Percentiles rank a stretch among this genome's conserved stretches.
phyloP scores from a whole-genome alignment of 2,888 invertebrate genomes.

The Leptopilina myrica region DNA sequence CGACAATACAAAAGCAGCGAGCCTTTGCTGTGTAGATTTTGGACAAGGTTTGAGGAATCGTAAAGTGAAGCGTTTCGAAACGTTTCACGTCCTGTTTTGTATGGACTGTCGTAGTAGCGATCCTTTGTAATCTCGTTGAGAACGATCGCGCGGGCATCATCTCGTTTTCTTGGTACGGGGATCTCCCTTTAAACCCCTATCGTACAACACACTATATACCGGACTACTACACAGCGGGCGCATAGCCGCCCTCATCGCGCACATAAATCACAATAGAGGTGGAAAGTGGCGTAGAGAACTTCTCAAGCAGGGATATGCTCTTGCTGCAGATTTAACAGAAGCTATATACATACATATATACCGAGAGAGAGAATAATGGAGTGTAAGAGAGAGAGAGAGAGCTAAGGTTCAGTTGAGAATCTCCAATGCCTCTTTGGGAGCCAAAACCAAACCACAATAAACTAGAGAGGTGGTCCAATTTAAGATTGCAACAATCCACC shows the following conservation, averaged over 20 bases:
- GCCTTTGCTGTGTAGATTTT: slow-evolving; percentile 51
- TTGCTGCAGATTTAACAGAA: slow-evolving; percentile 55
- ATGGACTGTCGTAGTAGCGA: slow-evolving; percentile 66
- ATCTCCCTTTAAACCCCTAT: slow-evolving; percentile 63
- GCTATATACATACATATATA: background rate
- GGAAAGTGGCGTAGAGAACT: slow-evolving; percentile 74
- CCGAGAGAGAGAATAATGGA: background rate
- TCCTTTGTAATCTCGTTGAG: slow-evolving; percentile 75
- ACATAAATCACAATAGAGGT: slow-evolving; percentile 76
- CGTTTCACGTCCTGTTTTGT: slow-evolving; percentile 68
- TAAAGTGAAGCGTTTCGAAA: slow-evolving; percentile 62
- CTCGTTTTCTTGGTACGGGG: slow-evolving; percentile 53
- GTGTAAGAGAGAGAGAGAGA: background rate
- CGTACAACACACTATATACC: slow-evolving; percentile 41
- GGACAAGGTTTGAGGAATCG: slow-evolving; percentile 48
- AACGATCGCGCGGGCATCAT: slow-evolving; percentile 66
- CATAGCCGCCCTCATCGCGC: slow-evolving; percentile 73
- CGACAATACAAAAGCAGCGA: slow-evolving; percentile 49
- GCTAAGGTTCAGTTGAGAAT: slow-evolving; percentile 14
- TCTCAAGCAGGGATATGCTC: slow-evolving; percentile 69
- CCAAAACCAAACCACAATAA: slow-evolving; percentile 6
- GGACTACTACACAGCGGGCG: slow-evolving; percentile 46
- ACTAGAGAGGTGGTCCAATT: slow-evolving; percentile 8
- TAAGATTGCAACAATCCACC: background rate
- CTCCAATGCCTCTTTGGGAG: slow-evolving; percentile 19